Conservation (phyloP, 2,888 invertebrate genomes). For the Drosophila longiperda region DNA sequence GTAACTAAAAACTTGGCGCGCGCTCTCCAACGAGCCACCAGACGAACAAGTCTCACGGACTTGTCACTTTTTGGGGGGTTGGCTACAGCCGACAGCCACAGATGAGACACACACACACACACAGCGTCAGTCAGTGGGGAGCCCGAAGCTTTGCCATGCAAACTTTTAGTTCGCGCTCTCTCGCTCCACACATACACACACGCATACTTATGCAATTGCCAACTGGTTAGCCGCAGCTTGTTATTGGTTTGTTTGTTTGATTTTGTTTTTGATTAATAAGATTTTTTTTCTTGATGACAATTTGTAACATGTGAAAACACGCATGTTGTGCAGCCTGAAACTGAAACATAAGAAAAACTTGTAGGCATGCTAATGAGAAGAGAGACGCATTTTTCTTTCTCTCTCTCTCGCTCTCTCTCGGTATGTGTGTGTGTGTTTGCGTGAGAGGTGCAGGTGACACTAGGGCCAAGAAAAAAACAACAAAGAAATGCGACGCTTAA, state of each 20-base stretch:
- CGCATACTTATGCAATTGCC: slow-evolving; percentile 22
- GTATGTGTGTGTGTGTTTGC: background rate
- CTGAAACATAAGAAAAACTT: slow-evolving; percentile 42
- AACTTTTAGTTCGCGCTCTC: slow-evolving; percentile 50
- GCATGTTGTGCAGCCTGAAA: slow-evolving; percentile 17
- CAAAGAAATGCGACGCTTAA: slow-evolving; percentile 54
- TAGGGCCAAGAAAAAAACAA: slow-evolving; percentile 58
- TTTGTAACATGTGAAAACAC: slow-evolving; percentile 51
- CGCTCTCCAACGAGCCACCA: slow-evolving; percentile 79
- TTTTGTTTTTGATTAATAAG: slow-evolving; percentile 53
- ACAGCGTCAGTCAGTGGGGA: slow-evolving; percentile 22
- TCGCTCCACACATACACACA: slow-evolving; percentile 20
- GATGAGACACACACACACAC: slow-evolving; percentile 7
- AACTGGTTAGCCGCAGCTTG: slow-evolving; percentile 47
- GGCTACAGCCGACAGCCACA: slow-evolving; percentile 40
- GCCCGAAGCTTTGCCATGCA: slow-evolving; percentile 40
- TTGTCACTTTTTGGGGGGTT: slow-evolving; percentile 62
- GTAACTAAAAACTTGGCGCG: slow-evolving; percentile 79
- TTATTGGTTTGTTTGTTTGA: slow-evolving; percentile 61
- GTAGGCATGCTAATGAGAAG: slow-evolving; percentile 44
- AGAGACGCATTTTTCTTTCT: slow-evolving; percentile 1
- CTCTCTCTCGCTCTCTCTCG: background rate
- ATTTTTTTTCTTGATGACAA: slow-evolving; percentile 41
- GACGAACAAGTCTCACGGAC: slow-evolving; percentile 65
- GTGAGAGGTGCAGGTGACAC: slow-evolving; percentile 69